These are phyloP conservation scores for Andrena flavipes DNA, from an alignment of 2,888 invertebrate species.

Conservation along the genomic window DNA sequence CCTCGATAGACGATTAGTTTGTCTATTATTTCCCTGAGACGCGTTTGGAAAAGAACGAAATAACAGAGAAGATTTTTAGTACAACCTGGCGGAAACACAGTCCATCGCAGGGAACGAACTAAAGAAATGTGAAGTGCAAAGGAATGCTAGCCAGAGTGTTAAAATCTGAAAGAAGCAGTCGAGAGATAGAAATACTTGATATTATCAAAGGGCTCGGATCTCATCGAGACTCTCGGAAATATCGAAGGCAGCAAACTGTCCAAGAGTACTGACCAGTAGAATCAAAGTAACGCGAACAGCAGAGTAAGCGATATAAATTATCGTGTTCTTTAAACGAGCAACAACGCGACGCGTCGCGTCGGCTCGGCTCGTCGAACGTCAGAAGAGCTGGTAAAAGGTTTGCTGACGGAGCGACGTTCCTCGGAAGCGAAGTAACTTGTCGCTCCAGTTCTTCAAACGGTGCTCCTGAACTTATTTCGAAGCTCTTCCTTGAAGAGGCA, in stretches of 20 bases:
- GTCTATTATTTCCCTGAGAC: no score
- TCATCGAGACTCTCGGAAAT: background rate
- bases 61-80: no score
- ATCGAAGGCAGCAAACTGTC: background rate
- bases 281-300: constrained; percentile 10
- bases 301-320: constrained; percentile 22
- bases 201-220: background rate
- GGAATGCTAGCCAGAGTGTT: background rate
- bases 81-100: no score
- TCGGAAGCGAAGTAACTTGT: constrained; percentile 51
- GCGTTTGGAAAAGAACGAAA: no score
- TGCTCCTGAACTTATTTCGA: constrained; percentile 57
- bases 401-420: constrained; percentile 55
- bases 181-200: background rate
- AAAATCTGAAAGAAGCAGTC: background rate
- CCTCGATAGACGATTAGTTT: background rate
- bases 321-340: constrained; percentile 10
- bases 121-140: no score
- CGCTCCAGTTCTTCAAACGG: constrained; percentile 47
- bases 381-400: constrained; percentile 46
- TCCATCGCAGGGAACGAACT: no score
- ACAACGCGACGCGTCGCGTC: background rate
- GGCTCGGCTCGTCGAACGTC: background rate
- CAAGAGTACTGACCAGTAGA: background rate
- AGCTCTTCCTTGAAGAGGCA: constrained; percentile 17